phyloP scores from a whole-genome alignment of 2,797 vertebrate genomes.

The Rhynchotus rufescens region DNA sequence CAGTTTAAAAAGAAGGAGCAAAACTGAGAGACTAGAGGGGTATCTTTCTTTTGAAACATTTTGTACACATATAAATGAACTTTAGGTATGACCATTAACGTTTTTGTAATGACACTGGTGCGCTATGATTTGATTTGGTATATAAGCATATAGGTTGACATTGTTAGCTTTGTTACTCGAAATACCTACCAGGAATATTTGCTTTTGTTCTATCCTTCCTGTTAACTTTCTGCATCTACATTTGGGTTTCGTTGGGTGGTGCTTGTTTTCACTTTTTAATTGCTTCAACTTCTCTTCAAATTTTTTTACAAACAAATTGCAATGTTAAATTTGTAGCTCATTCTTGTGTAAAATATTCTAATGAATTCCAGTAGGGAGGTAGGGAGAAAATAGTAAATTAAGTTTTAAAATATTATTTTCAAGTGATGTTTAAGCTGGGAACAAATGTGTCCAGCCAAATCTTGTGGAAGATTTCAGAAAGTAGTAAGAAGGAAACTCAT shows the following conservation, averaged over 20 bases:
- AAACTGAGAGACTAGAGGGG: neutral
- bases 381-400: slow-evolving; percentile 1
- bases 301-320: neutral
- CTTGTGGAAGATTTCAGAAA: neutral
- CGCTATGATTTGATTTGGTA: too few relatives aligned
- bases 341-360: neutral
- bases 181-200: neutral
- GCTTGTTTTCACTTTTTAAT: neutral
- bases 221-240: neutral
- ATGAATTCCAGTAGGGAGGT: neutral
- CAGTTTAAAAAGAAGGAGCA: neutral
- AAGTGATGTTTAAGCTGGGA: neutral
- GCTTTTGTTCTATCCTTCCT: neutral
- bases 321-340: neutral
- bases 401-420: neutral
- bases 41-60: neutral
- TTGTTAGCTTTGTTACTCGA: neutral
- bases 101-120: neutral
- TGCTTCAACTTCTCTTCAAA: neutral
- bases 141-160: neutral
- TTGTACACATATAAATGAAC: neutral
- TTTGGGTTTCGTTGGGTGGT: neutral
- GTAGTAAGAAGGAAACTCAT: neutral
- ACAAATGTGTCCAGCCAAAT: neutral
- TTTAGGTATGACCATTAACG: neutral